Evolutionary conservation across 1,140 invertebrate genomes (phyloP), one percentile per base, ranked within the genome.

Genomic region (Antheraea pernyi): DNA sequence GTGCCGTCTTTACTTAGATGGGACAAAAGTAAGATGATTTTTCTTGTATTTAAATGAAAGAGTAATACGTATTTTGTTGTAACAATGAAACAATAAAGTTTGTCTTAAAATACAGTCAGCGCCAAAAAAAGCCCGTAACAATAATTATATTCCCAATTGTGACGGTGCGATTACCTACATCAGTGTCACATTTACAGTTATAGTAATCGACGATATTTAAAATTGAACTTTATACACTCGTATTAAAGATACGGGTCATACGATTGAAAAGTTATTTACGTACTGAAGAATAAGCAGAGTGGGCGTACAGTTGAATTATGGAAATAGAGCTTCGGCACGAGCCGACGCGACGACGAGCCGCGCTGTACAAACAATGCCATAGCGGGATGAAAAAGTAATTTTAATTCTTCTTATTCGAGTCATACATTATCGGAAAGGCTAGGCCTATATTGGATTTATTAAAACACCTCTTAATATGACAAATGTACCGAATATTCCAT

Each of bases 251-350:
- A 42, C 36, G 59, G 68, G 68, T 70, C n/a, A 58, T 74, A 66
- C 67, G 67, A 67, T 67, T 72, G 67, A 69, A 61, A 53, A 59
- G 39, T 69, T 66, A 64, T 19, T 46, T 68, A 68, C 58, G 77
- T 77, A 79, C 80, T 80, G 79, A 87, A 85, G 84, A 89, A 89
- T 86, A 84, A 83, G 76, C 67, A 63, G 71, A 73, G 88, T 91
- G 84, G 85, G 88, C 79, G 86, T 83, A 73, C 76, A 78, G 71
- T 83, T 86, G 86, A 89, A 82, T 88, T 88, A 91, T 91, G 86
- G 85, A 91, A 86, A 89, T 86, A 83, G 88, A 88, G 82, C 84
- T 78, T 77, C 82, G 81, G 81, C 84, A 78, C 77, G 79, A 67
- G 81, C 76, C 77, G 76, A 78, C 76, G 77, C 77, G 76, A 77